Base-by-base conservation (phyloP, 2,888 invertebrate species). In the Danaus chrysippus region DNA sequence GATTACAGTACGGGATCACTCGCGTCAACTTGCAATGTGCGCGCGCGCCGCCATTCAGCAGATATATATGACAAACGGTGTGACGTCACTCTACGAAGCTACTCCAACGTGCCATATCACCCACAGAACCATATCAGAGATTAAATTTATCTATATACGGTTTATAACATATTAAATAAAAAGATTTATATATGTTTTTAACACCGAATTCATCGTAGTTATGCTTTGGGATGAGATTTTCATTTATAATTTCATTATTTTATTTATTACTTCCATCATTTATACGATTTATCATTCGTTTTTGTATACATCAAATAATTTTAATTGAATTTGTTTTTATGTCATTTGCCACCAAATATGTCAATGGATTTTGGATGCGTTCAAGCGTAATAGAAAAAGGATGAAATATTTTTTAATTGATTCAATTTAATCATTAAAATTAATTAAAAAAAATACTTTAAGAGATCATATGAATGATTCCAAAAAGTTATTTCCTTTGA, bases 31-130 rank as follows among this genome's bases (percentile, higher is more conserved):
- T 68, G 75, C 80, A 86, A 83, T 86, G 83, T 77, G 77, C 86
- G 86, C 90, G 87, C 88, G 89, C 86, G 84, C 79, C 73, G 71
- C 68, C 64, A 71, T 65, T 78, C 61, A 73, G 71, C 68, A 82
- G 57, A 65, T 89, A 89, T 89, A 86, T 89, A 89, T 85, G 81
- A 74, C 75, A 65, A 68, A 69, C 70, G 67, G 62, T 67, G 72
- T 82, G 83, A 88, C 89, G 90, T 89, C 90, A 88, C 61, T 61
- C 67, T 70, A 62, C 70, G 66, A 65, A 79, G 72, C 78, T 76
- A 75, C 70, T 61, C 69, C 67, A 66, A 70, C 79, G 77, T 79
- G 79, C 70, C 72, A 58, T 79, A 82, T 80, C 78, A 64, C 55
- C 15, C 46, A 15, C 58, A 13, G 41, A 23, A 54, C 42, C n/a